Base-by-base conservation (phyloP, 2,888 invertebrate species). In the Mimumesa dahlbomi region DNA sequence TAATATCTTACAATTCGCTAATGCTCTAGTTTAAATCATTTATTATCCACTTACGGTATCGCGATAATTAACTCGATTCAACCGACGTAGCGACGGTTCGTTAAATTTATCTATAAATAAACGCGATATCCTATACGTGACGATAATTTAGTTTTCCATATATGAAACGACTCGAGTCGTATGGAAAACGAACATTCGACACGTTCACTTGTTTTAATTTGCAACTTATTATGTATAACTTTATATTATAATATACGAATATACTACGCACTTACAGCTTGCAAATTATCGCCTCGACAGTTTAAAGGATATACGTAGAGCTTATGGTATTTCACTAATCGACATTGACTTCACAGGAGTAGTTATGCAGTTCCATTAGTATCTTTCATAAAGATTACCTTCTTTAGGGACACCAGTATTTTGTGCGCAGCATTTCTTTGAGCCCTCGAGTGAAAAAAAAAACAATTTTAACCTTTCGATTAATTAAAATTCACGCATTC, bases 321-420 rank as follows among this genome's bases (percentile, higher is more conserved):
- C 31, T 65, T 57, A 76, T 18, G 19, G 31, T 71, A 77, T 49
- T 78, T 77, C 40, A 73, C 83, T 84, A 84, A 83, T 83, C 74
- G 81, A 86, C 87, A 88, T 88, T 88, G 88, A 88, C 88, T 88
- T 88, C 83, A 87, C 81, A 88, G 88, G 88, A 88, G 88, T 84
- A 81, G 75, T 85, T 85, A 82, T 79, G 50, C 68, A 69, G 67
- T 77, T 82, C 77, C 57, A 31, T 46, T n/a, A 52, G 40, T 71
- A 71, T 72, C 62, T 53, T 78, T 75, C 82, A 56, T 48, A 64
- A 54, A 63, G 63, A 73, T 67, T 73, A 67, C 59, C 62, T 77
- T 53, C 62, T 58, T 76, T 76, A 53, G 71, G 50, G 71, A 74
- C 67, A 73, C 64, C 70, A 69, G 59, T 68, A 71, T 84, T 71